Base-by-base conservation (phyloP, 2,797 vertebrate species). In the Neostethus bicornis region DNA sequence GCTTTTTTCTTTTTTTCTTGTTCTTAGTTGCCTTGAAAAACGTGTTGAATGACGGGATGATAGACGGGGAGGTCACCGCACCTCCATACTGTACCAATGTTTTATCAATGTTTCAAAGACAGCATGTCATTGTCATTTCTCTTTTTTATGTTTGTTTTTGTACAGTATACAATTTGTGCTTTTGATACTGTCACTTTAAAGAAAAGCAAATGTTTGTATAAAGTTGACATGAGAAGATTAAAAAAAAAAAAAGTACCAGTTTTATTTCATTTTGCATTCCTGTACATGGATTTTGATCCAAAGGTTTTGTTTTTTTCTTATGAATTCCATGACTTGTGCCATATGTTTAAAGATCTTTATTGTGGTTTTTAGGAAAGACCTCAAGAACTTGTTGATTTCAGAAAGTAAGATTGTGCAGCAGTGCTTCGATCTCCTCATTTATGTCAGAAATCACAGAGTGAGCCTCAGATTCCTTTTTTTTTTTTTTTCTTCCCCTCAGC, bases 131-230 rank as follows among this genome's bases (percentile, higher is more conserved):
- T 67, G 42, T 75, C 20, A 16, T 70, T 75, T 74, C 62, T 53
- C 73, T 23, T 46, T 52, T 71, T 31, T 48, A 13, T 62, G 29
- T 75, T 61, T 57, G 20, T 56, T 83, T 81, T 87, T 61, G 50
- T 78, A 83, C 85, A 79, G 50, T 68, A 77, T 79, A 81, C 83
- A 62, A 67, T 81, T 66, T 85, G 85, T 90, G 87, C 90, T 89
- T n/a, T 59, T 25, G 90, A 92, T 93, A 90, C 92, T 93, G 92
- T 92, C 92, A 93, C 91, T 93, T 86, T 92, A 92, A 92, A 92
- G 89, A 80, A 81, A 86, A 78, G 41, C 59, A 10, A 69, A 73
- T 35, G 32, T 35, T 51, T 82, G 82, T 89, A 84, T 70, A 87
- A 83, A 88, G 78, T 87, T 83, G 66, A 78, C 79, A 56, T 72